Conservation (phyloP, 2,888 invertebrate species). For the Uloborus plumipes region DNA sequence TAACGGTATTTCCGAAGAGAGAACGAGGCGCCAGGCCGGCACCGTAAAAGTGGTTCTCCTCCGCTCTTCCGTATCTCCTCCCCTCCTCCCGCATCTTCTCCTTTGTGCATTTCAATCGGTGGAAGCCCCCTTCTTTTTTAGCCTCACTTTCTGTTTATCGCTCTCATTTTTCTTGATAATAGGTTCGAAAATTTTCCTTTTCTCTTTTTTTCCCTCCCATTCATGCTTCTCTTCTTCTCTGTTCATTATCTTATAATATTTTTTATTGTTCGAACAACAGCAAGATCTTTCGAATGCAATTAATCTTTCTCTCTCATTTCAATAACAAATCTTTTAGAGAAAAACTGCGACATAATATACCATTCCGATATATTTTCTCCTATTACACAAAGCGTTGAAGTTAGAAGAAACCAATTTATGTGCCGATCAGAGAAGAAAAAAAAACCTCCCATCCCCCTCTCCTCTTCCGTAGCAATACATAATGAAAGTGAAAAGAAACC, state of each 20-base stretch:
- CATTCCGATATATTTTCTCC: too few species aligned
- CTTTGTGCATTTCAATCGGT: slow-evolving; percentile 8
- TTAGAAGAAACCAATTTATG: too few species aligned
- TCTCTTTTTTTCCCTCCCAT: background rate
- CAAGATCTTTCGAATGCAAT: slow-evolving; percentile 24
- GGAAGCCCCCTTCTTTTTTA: background rate
- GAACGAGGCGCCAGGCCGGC: slow-evolving; percentile 58
- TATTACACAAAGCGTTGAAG: too few species aligned
- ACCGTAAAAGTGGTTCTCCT: slow-evolving; percentile 57
- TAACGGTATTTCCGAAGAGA: slow-evolving; percentile 12
- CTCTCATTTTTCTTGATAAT: slow-evolving; percentile 11
- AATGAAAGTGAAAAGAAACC: too few species aligned
- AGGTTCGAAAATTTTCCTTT: background rate
- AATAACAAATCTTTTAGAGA: too few species aligned
- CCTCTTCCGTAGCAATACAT: too few species aligned
- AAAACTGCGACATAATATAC: too few species aligned
- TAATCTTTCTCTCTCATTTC: slow-evolving; percentile 19
- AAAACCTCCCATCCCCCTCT: too few species aligned
- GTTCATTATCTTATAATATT: background rate
- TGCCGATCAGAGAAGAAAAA: too few species aligned
- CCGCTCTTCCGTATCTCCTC: slow-evolving; percentile 16
- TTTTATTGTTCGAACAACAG: slow-evolving; percentile 37
- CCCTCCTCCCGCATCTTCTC: slow-evolving; percentile 6
- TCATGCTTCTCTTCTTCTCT: background rate
- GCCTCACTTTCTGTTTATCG: slow-evolving; percentile 21